phyloP scores from a whole-genome alignment of 23 tunicate genomes.

The Phallusia fumigata region DNA sequence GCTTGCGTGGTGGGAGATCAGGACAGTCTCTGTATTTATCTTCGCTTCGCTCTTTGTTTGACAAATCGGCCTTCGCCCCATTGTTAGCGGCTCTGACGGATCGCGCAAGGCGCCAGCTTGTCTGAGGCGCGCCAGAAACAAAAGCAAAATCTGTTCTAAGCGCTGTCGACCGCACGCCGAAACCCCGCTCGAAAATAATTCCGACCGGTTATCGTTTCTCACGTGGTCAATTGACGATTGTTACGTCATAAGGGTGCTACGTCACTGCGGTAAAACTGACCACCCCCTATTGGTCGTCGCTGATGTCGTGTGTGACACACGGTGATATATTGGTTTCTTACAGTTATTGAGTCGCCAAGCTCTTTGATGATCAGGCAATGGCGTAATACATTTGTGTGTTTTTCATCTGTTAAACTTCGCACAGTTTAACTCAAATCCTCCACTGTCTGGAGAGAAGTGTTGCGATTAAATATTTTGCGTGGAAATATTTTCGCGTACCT shows the following conservation, averaged over 20 bases:
- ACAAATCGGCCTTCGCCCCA: conserved; percentile 24
- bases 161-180: not conserved
- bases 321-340: too few species aligned
- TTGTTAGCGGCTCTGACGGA: conserved; percentile 49
- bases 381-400: too few species aligned
- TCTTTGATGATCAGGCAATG: too few species aligned
- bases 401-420: too few species aligned
- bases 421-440: too few species aligned
- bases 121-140: conserved; percentile 42
- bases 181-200: conserved; percentile 9
- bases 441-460: too few species aligned
- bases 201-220: conserved; percentile 1
- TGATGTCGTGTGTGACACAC: too few species aligned
- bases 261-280: not conserved
- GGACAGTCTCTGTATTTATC: conserved; percentile 55
- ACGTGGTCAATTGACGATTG: not conserved
- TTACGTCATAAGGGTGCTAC: conserved; percentile 1
- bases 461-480: too few species aligned
- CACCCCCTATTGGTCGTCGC: too few species aligned
- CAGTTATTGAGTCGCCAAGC: too few species aligned
- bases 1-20: conserved; percentile 30
- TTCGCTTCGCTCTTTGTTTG: conserved; percentile 38
- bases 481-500: too few species aligned
- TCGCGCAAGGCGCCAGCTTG: conserved; percentile 48
- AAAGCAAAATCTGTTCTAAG: conserved; percentile 8